phyloP scores from a whole-genome alignment of 1,140 invertebrate species.

The Drosophila kohkoa region DNA sequence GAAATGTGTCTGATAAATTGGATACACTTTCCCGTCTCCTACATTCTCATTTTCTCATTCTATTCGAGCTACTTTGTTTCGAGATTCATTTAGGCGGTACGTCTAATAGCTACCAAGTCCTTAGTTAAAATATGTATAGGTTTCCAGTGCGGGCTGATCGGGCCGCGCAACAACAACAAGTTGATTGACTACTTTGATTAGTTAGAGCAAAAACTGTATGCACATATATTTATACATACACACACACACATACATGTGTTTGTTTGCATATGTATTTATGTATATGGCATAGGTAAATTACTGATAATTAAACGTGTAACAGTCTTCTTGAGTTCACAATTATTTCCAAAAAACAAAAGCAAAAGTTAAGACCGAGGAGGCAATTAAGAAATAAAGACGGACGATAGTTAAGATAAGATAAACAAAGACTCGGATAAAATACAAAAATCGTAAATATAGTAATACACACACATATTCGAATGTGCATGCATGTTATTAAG shows the following conservation, averaged over 20 bases:
- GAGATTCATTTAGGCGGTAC: slow-evolving; percentile 73
- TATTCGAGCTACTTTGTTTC: slow-evolving; percentile 45
- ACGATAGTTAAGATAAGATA: slow-evolving; percentile 15
- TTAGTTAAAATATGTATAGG: slow-evolving; percentile 81
- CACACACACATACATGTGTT: background rate
- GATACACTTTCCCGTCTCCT: slow-evolving; percentile 14
- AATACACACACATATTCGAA: background rate
- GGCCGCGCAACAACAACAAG: slow-evolving; percentile 66
- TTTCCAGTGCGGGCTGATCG: slow-evolving; percentile 54
- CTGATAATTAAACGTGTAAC: slow-evolving; percentile 81
- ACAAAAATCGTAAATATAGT: slow-evolving; percentile 44
- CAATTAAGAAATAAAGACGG: slow-evolving; percentile 1
- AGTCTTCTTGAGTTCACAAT: slow-evolving; percentile 78
- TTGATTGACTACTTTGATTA: slow-evolving; percentile 71
- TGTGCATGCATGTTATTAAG: slow-evolving; percentile 7
- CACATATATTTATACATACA: slow-evolving; percentile 29
- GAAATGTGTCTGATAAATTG: slow-evolving; percentile 38
- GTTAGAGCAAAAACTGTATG: slow-evolving; percentile 73
- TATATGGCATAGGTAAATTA: slow-evolving; percentile 58
- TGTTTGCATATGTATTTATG: background rate
- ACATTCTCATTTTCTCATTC: slow-evolving; percentile 9
- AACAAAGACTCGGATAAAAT: slow-evolving; percentile 5
- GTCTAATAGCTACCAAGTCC: slow-evolving; percentile 78
- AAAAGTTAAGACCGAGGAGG: slow-evolving; percentile 35
- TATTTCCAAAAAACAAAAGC: slow-evolving; percentile 42